Evolutionary conservation across 2,888 invertebrate genomes (phyloP).

Genomic region (Hofmannophila pseudospretella): DNA sequence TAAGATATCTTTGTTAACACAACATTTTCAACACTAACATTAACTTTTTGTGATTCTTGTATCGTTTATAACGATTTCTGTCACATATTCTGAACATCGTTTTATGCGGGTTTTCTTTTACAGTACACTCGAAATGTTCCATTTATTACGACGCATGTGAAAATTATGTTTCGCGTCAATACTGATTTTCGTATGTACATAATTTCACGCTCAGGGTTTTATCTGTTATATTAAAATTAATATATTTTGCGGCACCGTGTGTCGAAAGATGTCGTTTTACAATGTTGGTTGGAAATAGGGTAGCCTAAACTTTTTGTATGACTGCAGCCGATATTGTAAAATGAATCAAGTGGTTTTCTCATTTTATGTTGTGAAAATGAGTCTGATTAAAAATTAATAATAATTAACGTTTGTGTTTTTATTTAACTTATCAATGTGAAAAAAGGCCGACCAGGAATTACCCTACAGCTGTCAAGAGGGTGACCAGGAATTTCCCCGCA

Average conservation of each 20-base stretch:
- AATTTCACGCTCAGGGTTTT: constrained; percentile 27
- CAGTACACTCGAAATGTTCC: constrained; percentile 49
- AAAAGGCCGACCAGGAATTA: no score
- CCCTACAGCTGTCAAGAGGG: no score
- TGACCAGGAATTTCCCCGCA: no score
- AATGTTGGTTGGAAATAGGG: constrained; percentile 31
- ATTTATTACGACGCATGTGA: constrained; percentile 26
- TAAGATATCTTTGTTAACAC: no score
- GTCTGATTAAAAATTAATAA: constrained; percentile 72
- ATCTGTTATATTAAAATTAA: constrained; percentile 28
- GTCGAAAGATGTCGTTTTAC: constrained; percentile 39
- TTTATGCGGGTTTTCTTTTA: background rate
- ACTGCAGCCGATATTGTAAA: constrained; percentile 47
- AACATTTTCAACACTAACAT: no score
- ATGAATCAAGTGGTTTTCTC: constrained; percentile 50
- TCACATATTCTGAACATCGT: background rate
- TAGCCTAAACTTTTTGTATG: constrained; percentile 44
- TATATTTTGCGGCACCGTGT: constrained; percentile 43
- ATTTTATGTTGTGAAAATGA: constrained; percentile 73
- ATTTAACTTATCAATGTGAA: constrained; percentile 12
- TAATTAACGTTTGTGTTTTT: constrained; percentile 40
- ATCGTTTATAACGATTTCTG: no score
- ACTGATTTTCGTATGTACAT: constrained; percentile 24
- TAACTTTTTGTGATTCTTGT: no score
- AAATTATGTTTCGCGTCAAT: constrained; percentile 29